Evolutionary conservation across 1,140 invertebrate genomes (phyloP), one percentile per base, ranked within the genome.

Genomic region (Monomorium pharaonis): DNA sequence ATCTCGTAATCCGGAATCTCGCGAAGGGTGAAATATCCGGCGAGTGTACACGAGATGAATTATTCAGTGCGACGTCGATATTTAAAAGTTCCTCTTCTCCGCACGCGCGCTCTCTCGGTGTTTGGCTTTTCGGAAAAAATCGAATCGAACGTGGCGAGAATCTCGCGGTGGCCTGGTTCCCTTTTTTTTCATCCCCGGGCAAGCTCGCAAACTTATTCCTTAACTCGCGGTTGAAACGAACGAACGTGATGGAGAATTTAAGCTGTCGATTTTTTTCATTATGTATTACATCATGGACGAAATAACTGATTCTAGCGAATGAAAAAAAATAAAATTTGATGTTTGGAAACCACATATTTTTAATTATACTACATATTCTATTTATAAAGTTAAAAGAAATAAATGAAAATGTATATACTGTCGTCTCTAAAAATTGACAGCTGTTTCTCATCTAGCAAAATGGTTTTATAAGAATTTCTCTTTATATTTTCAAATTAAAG

Each of bases 221-320:
- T 81, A 90, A 90, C 75, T 90, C 89, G 62, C 33, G 80, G 33
- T 90, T 78, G 80, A 47, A 83, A 67, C 84, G 76, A 72, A 89
- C 80, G 89, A 42, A 90, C 89, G 89, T 90, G 89, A 90, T 88
- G 70, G 84, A 89, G 88, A 89, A 89, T 80, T 85, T 80, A 89
- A 89, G 56, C 85, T 78, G 56, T 77, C 49, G 78, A 80, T 60
- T 49, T 70, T 81, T 67, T 67, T 47, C 63, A 6, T 37, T 49
- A 44, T 49, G 58, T 37, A 16, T 18, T n/a, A 56, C 62, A 37
- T 44, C 37, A 47, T 72, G 24, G 10, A 30, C 44, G 58, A 81
- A 72, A 56, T 70, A 24, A 24, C 18, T 44, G 21, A 80, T 37
- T 18, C 21, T 18, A 1, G 16, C 24, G 2, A n/a, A 72, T 4